Conservation (phyloP, 2,113 vertebrate species). For the Prinia subflava region DNA sequence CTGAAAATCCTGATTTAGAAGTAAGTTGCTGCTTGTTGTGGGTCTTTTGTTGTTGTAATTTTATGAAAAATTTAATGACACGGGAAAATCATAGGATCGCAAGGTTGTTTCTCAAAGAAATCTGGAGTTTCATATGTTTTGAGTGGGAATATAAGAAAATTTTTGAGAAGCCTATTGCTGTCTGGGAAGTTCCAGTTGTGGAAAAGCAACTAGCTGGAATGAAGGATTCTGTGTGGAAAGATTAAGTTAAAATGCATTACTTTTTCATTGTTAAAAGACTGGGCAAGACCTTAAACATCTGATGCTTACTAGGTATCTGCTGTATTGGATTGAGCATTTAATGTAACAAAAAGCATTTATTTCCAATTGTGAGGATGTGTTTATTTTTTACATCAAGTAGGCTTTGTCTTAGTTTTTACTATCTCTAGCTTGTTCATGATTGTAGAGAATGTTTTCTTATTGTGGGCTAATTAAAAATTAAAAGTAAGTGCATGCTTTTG, state of each 20-base stretch:
- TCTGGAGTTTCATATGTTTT: neutral
- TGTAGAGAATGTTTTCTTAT: neutral
- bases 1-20: constrained; percentile 87
- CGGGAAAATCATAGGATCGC: neutral
- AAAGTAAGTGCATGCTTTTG: neutral
- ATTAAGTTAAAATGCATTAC: neutral
- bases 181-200: neutral
- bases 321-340: neutral
- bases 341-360: neutral
- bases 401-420: neutral
- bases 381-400: neutral
- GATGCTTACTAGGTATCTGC: neutral
- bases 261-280: neutral
- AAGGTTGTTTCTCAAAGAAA: neutral
- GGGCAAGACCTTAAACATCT: neutral
- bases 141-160: neutral
- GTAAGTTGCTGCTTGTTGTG: constrained; percentile 65
- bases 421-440: neutral
- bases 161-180: neutral
- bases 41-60: neutral
- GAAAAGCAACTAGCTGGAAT: neutral
- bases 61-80: neutral
- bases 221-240: neutral
- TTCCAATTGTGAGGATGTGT: neutral
- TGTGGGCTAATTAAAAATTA: neutral